Evolutionary conservation across 2,888 invertebrate species (phyloP), one percentile per base, ranked within the genome.

Genomic region (Busseola fusca): DNA sequence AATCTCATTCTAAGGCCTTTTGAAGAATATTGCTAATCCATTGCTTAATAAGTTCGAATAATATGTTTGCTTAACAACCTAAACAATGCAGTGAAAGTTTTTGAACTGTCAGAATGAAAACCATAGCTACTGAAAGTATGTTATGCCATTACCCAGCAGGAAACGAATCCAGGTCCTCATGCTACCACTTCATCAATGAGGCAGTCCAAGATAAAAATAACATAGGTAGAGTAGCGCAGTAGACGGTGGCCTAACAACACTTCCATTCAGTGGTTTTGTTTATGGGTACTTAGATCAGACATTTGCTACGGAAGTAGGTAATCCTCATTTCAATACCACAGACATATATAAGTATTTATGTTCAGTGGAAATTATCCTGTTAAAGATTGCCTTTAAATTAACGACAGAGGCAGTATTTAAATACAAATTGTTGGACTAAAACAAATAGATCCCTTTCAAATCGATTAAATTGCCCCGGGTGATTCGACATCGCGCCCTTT

Each of bases 381-480:
- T 64, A 64, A 74, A 70, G 50, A 63, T 70, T 64, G 40, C 16
- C 45, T 73, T 73, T 67, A 59, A 72, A 78, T 67, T 78, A 64
- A 60, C 59, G 73, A 59, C 52, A 12, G 37, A 63, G 45, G 30
- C 18, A 48, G n/a, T 69, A 68, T 68, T 78, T 63, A 54, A 67
- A 65, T 66, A 70, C 52, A 67, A 76, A 69, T 73, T 76, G 72
- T 80, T 72, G 57, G 56, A 69, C 42, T 69, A 27, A 45, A 58
- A 50, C 64, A 81, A 80, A 81, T 79, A 81, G 52, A 74, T 76
- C 66, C 73, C 57, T 78, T 78, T 80, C 69, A 48, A 81, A 84
- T 81, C 76, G 72, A 82, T 81, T 81, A 67, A 76, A 79, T 79
- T 67, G 68, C 81, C 72, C 70, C 69, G 56, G 80, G 81, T 65